These are phyloP conservation scores for Neodiprion fabricii DNA, from an alignment of 1,140 invertebrate species.

Conservation along the genomic window DNA sequence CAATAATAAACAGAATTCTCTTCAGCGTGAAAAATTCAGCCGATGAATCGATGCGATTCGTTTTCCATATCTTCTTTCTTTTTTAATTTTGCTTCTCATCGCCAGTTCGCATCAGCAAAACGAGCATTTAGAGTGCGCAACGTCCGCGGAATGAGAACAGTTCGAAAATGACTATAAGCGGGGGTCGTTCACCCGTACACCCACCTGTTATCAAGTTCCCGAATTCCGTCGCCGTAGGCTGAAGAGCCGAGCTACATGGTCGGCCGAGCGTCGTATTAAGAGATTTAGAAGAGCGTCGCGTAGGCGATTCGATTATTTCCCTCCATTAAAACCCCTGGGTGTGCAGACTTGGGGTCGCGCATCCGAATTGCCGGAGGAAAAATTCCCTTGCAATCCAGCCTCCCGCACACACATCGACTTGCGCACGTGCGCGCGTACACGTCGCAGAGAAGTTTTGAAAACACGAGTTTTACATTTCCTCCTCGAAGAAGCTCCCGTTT, in stretches of 20 bases:
- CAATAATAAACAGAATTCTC: too few relatives aligned
- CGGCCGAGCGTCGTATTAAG: constrained; percentile 37
- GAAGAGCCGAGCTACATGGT: not conserved
- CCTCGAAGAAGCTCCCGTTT: constrained; percentile 7
- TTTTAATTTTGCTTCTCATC: too few relatives aligned
- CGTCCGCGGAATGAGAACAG: too few relatives aligned
- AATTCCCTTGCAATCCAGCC: too few relatives aligned
- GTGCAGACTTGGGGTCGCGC: constrained; percentile 6
- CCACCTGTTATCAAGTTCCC: not conserved
- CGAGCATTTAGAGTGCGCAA: too few relatives aligned
- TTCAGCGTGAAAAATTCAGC: too few relatives aligned
- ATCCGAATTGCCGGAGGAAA: not conserved
- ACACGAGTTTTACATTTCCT: constrained; percentile 59
- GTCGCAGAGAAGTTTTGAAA: constrained; percentile 14
- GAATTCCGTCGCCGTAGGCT: constrained; percentile 2
- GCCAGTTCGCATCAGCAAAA: too few relatives aligned
- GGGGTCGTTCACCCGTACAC: not conserved
- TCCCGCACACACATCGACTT: too few relatives aligned
- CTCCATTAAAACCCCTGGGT: constrained; percentile 39
- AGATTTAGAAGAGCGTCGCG: constrained; percentile 31
- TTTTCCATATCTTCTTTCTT: too few relatives aligned
- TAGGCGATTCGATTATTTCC: constrained; percentile 49
- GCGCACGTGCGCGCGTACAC: too few relatives aligned
- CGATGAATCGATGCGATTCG: too few relatives aligned
- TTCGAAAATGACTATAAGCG: too few relatives aligned